These are phyloP conservation scores for Halictus quadricinctus DNA, from an alignment of 2,888 invertebrate genomes.

Conservation along the genomic window DNA sequence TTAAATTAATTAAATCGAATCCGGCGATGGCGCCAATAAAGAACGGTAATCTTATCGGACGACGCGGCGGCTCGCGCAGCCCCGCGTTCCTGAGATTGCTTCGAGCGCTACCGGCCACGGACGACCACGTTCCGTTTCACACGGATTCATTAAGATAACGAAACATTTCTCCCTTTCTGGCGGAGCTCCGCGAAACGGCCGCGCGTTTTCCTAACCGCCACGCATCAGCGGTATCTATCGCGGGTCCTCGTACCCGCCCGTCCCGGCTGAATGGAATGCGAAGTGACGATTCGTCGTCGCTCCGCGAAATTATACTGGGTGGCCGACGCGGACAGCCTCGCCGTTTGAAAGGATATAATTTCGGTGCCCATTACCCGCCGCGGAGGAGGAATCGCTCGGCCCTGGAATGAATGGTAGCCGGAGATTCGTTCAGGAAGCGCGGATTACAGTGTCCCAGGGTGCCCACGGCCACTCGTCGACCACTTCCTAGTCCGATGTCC, in stretches of 20 bases:
- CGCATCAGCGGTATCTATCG: constrained; percentile 18
- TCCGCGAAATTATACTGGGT: constrained; percentile 62
- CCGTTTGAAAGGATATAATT: constrained; percentile 63
- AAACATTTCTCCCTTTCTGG: constrained; percentile 35
- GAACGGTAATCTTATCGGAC: constrained; percentile 46
- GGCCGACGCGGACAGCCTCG: constrained; percentile 35
- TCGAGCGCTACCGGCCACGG: constrained; percentile 22
- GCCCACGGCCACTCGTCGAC: background rate
- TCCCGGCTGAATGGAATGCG: constrained; percentile 65
- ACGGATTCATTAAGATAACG: constrained; percentile 58
- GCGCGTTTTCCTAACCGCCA: background rate
- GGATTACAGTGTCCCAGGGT: constrained; percentile 19
- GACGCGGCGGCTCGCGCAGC: constrained; percentile 30
- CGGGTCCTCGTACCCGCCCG: constrained; percentile 20
- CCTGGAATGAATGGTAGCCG: constrained; percentile 51
- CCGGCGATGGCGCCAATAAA: constrained; percentile 41
- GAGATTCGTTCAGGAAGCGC: constrained; percentile 55
- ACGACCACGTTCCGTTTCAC: constrained; percentile 41
- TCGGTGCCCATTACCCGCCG: constrained; percentile 54
- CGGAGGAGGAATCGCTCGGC: constrained; percentile 51
- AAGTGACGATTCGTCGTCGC: constrained; percentile 70
- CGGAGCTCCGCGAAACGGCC: background rate
- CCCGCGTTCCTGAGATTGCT: constrained; percentile 23
- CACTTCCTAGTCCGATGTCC: constrained; percentile 24
- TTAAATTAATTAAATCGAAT: constrained; percentile 53